Conservation (phyloP, 2,888 invertebrate species). For the Portevinia maculata region DNA sequence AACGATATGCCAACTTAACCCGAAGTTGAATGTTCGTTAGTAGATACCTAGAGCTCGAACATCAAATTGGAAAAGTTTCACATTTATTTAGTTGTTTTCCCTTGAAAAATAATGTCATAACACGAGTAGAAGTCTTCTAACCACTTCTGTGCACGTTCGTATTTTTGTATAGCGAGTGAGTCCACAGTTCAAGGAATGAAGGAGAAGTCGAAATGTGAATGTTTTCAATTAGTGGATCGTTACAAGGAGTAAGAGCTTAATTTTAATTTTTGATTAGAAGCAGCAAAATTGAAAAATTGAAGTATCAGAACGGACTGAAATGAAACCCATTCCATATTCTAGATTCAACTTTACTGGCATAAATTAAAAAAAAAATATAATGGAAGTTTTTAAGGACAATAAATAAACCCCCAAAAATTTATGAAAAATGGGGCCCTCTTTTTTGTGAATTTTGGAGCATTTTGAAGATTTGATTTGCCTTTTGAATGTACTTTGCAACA, state of each 20-base stretch:
- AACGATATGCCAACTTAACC: slow-evolving; percentile 6
- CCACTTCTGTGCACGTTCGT: slow-evolving; percentile 9
- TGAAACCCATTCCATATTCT: background rate
- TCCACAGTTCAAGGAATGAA: background rate
- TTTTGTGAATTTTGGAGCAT: too few relatives aligned
- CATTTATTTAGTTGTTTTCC: background rate
- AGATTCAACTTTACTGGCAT: too few relatives aligned
- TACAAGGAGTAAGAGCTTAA: background rate
- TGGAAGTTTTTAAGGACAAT: too few relatives aligned
- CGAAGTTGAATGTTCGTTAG: background rate
- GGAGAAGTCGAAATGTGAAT: background rate
- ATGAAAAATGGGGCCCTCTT: too few relatives aligned
- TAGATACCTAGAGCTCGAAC: slow-evolving; percentile 24
- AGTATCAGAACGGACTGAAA: background rate
- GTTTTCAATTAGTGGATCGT: slow-evolving; percentile 14
- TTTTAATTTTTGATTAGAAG: background rate
- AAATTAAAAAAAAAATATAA: too few relatives aligned
- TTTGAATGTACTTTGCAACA: too few relatives aligned
- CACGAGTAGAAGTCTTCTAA: background rate
- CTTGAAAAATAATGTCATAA: background rate
- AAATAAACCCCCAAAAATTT: too few relatives aligned
- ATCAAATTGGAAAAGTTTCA: slow-evolving; percentile 26
- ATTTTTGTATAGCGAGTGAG: slow-evolving; percentile 1
- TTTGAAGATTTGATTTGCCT: too few relatives aligned
- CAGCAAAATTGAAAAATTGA: background rate